Conservation (phyloP, 1,140 invertebrate genomes). For the Chrysomallon squamiferum region DNA sequence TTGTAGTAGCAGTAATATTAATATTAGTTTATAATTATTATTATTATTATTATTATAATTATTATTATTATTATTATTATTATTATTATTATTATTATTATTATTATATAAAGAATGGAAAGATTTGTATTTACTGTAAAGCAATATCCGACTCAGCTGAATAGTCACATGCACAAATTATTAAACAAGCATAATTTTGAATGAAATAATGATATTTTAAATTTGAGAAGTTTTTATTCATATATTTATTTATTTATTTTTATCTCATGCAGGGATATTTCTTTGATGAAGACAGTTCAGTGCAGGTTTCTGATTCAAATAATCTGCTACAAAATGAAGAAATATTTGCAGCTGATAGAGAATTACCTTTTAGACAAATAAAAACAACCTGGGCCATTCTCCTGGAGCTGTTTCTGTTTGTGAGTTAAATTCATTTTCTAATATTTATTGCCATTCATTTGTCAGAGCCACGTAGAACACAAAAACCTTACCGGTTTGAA, state of each 20-base stretch:
- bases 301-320: neutral
- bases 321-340: neutral
- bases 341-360: neutral
- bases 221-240: neutral
- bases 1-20: no score
- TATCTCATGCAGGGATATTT: neutral
- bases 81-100: no score
- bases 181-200: neutral
- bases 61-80: no score
- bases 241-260: neutral
- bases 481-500: no score
- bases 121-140: neutral
- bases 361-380: slow-evolving; percentile 11
- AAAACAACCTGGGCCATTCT: slow-evolving; percentile 40
- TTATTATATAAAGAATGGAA: no score
- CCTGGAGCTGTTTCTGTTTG: neutral
- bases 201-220: neutral
- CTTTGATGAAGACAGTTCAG: neutral
- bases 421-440: neutral
- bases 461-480: no score
- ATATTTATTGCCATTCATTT: no score
- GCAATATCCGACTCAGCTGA: neutral
- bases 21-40: no score
- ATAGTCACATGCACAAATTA: neutral
- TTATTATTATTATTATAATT: no score